Conservation (phyloP, 2,888 invertebrate species). For the Apeira syringaria region DNA sequence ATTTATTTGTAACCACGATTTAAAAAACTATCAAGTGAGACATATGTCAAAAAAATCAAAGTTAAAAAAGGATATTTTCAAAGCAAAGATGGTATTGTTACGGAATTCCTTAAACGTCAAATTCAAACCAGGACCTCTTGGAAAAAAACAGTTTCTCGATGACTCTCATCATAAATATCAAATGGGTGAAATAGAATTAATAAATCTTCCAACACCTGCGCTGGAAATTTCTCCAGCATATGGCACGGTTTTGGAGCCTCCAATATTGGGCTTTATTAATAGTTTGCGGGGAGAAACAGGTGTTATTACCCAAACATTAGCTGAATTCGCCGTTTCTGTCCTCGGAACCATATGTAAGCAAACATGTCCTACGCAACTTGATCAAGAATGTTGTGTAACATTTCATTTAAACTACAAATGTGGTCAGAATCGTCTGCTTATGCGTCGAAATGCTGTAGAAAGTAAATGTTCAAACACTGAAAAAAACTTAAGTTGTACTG, state of each 20-base stretch:
- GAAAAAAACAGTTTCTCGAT: constrained; percentile 71
- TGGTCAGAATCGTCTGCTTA: constrained; percentile 81
- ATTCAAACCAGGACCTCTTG: constrained; percentile 84
- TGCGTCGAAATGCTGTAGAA: constrained; percentile 53
- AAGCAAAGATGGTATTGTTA: constrained; percentile 50
- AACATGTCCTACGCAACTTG: constrained; percentile 39
- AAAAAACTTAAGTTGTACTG: not conserved
- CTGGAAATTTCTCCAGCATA: constrained; percentile 74
- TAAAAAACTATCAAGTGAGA: constrained; percentile 36
- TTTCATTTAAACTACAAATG: constrained; percentile 84
- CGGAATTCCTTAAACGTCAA: constrained; percentile 59
- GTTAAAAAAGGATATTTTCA: constrained; percentile 27
- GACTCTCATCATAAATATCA: constrained; percentile 66
- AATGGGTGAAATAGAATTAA: constrained; percentile 69
- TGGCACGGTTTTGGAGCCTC: constrained; percentile 69
- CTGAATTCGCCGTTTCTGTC: constrained; percentile 81
- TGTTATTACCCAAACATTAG: constrained; percentile 72
- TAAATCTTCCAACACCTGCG: constrained; percentile 75
- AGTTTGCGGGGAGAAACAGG: constrained; percentile 60
- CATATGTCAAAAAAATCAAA: constrained; percentile 27
- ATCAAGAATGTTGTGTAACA: constrained; percentile 57
- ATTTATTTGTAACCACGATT: constrained; percentile 56
- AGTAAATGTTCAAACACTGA: not conserved
- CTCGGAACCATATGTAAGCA: constrained; percentile 55
- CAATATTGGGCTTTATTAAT: constrained; percentile 66